Percentiles rank a stretch among this genome's conserved stretches.
These are phyloP conservation scores for Gymnoscelis rufifasciata DNA, from an alignment of 2,888 invertebrate genomes.

Conservation along the genomic window DNA sequence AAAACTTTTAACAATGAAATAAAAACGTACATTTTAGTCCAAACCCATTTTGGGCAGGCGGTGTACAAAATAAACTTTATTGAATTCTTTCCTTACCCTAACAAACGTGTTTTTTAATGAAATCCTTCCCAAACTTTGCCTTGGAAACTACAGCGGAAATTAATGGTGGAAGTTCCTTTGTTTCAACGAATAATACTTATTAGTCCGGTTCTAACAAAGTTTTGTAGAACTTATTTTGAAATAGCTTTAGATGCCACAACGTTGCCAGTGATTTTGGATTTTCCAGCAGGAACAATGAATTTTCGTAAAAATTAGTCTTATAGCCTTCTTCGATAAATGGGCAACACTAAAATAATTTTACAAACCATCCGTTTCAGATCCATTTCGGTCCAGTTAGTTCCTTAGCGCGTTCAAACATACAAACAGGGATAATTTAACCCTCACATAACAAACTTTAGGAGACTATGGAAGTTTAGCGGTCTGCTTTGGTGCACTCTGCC, in stretches of 20 bases:
- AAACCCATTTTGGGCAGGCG: slow-evolving; percentile 24
- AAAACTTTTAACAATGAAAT: slow-evolving; percentile 27
- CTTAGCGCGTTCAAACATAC: too few relatives aligned
- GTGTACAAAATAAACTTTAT: slow-evolving; percentile 27
- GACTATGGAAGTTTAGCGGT: too few relatives aligned
- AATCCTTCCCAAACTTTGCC: slow-evolving; percentile 18
- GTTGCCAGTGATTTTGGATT: too few relatives aligned
- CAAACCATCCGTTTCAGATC: too few relatives aligned
- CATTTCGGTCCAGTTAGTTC: too few relatives aligned
- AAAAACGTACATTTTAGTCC: slow-evolving; percentile 17
- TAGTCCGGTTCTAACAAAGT: neutral
- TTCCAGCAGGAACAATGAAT: too few relatives aligned
- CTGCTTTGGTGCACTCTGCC: too few relatives aligned
- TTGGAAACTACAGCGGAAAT: slow-evolving; percentile 13
- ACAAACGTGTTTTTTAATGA: slow-evolving; percentile 25
- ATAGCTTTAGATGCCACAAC: neutral
- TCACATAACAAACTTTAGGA: too few relatives aligned
- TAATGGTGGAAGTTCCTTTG: slow-evolving; percentile 11
- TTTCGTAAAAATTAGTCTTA: too few relatives aligned
- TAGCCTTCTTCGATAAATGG: too few relatives aligned
- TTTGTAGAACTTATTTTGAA: neutral
- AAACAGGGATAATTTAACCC: too few relatives aligned
- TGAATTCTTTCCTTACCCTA: slow-evolving; percentile 23
- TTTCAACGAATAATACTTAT: slow-evolving; percentile 10
- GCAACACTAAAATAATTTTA: too few relatives aligned